phyloP scores from a whole-genome alignment of 1,140 invertebrate species.

The Lasioglossum baleicum region DNA sequence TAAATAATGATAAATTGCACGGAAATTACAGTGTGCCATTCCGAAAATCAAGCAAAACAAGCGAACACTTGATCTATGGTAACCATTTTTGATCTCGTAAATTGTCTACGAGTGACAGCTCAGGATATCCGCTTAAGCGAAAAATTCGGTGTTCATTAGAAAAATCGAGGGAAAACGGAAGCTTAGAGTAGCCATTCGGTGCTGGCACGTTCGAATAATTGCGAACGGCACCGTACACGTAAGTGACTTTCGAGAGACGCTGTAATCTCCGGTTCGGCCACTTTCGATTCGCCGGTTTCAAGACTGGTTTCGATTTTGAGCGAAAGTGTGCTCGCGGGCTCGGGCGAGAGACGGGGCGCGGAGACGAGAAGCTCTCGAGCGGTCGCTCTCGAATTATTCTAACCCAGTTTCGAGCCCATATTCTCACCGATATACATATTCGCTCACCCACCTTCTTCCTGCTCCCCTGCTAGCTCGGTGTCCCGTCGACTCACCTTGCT shows the following conservation, averaged over 20 bases:
- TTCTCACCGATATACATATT: too few relatives aligned
- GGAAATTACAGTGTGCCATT: too few relatives aligned
- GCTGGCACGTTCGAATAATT: not conserved
- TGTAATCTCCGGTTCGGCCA: slow-evolving; percentile 34
- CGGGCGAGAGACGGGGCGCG: not conserved
- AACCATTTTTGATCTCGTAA: too few relatives aligned
- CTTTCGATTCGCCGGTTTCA: slow-evolving; percentile 49
- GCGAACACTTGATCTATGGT: too few relatives aligned
- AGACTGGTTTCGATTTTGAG: slow-evolving; percentile 61
- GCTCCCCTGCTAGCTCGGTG: not conserved
- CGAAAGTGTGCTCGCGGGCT: slow-evolving; percentile 44
- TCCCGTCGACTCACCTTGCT: slow-evolving; percentile 37
- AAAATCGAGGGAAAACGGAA: too few relatives aligned
- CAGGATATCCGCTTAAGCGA: too few relatives aligned
- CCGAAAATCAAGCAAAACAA: too few relatives aligned
- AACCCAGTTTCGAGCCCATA: slow-evolving; percentile 44
- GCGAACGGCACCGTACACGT: not conserved
- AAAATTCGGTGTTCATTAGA: too few relatives aligned
- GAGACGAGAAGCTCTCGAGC: slow-evolving; percentile 56
- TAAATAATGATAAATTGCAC: too few relatives aligned
- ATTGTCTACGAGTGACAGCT: too few relatives aligned
- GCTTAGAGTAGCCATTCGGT: too few relatives aligned
- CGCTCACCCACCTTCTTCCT: slow-evolving; percentile 5
- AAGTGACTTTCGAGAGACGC: slow-evolving; percentile 44
- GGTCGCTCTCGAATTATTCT: slow-evolving; percentile 23